Conservation (phyloP, 2,888 invertebrate species). For the Diarsia brunnea region DNA sequence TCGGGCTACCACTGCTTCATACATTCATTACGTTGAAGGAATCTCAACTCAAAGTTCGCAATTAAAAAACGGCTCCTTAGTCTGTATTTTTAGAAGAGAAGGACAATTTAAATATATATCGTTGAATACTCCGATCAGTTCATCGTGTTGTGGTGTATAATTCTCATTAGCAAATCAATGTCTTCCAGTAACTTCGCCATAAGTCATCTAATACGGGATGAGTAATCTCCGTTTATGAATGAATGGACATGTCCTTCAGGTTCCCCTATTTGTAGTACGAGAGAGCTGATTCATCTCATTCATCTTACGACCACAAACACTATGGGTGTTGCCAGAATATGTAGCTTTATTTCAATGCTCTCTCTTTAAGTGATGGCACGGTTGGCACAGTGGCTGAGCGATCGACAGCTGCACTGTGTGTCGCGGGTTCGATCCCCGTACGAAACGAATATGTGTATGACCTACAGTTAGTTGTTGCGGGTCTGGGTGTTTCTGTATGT, state of each 20-base stretch:
- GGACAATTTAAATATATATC: not conserved
- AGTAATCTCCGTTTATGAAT: conserved; percentile 27
- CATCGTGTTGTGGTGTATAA: not conserved
- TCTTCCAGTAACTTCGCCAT: conserved; percentile 24
- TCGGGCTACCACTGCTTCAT: no score
- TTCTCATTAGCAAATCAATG: conserved; percentile 22
- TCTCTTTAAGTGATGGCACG: not conserved
- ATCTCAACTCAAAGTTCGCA: not conserved
- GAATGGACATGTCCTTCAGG: conserved; percentile 37
- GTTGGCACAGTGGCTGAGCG: no score
- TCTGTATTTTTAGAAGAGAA: not conserved
- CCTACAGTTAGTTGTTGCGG: no score
- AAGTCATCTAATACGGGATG: conserved; percentile 18
- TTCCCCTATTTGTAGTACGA: not conserved
- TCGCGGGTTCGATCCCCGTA: no score
- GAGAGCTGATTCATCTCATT: conserved; percentile 31
- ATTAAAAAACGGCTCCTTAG: not conserved
- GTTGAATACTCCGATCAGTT: not conserved
- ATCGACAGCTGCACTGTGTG: no score
- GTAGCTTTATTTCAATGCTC: not conserved
- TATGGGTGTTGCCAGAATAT: not conserved
- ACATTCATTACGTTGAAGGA: not conserved
- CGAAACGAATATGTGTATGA: no score
- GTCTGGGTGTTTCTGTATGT: no score
- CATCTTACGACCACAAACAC: conserved; percentile 10